phyloP scores from a whole-genome alignment of 2,113 vertebrate genomes.

The Nesoenas mayeri region DNA sequence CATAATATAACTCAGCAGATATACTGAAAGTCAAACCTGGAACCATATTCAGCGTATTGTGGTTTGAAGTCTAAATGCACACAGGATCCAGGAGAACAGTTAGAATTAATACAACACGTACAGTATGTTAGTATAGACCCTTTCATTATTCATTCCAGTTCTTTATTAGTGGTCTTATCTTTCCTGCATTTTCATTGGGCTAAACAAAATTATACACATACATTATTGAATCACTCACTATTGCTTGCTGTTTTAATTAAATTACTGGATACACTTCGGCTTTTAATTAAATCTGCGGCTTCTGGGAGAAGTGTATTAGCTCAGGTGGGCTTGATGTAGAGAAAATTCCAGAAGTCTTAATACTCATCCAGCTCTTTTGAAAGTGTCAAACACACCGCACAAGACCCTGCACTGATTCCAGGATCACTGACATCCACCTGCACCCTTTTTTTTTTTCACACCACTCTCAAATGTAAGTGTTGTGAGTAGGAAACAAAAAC shows the following conservation, averaged over 20 bases:
- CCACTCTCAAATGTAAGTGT: background rate
- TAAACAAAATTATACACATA: background rate
- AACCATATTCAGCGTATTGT: background rate
- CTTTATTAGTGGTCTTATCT: conserved; percentile 38
- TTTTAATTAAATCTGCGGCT: conserved; percentile 68
- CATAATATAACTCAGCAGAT: background rate
- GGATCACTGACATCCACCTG: background rate
- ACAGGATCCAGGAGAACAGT: background rate
- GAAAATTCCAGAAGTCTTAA: conserved; percentile 9
- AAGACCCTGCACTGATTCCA: background rate
- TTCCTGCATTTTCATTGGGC: conserved; percentile 49
- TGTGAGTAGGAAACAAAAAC: background rate
- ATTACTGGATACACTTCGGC: conserved; percentile 41
- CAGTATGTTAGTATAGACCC: background rate
- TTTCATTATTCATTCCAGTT: conserved; percentile 48
- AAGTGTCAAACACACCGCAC: background rate
- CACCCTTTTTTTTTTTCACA: background rate
- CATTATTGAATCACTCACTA: conserved; percentile 31
- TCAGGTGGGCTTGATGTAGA: background rate
- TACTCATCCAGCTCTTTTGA: background rate
- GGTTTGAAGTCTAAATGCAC: background rate
- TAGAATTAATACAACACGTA: background rate
- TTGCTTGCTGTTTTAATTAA: conserved; percentile 67
- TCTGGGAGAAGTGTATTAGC: conserved; percentile 31
- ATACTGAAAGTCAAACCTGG: background rate